A percentile compares a stretch with the other conserved stretches of the same genome.
These are phyloP conservation scores for Hyalella azteca DNA, from an alignment of 2,888 invertebrate genomes.

Conservation along the genomic window DNA sequence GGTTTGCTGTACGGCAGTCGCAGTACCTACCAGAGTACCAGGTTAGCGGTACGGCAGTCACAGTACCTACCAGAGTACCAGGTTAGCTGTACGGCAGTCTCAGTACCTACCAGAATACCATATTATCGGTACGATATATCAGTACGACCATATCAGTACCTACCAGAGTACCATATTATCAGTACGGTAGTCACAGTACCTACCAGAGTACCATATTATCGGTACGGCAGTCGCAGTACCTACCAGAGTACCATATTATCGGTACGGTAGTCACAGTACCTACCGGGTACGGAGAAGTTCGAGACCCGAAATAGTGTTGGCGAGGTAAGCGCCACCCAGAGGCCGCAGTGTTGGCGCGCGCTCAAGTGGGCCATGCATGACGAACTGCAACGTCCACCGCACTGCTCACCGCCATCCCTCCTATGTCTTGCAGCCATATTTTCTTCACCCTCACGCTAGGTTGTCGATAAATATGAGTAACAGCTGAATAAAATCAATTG, in stretches of 20 bases:
- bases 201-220: neutral
- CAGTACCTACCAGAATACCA: no score
- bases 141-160: no score
- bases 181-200: neutral
- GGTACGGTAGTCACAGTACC: neutral
- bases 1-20: no score
- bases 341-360: neutral
- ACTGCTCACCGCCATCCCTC: neutral
- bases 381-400: neutral
- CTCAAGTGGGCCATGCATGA: conserved; percentile 2
- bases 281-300: neutral
- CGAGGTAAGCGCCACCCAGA: neutral
- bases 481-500: no score
- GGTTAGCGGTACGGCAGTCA: no score
- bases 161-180: no score
- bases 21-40: no score
- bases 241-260: neutral
- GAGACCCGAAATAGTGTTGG: neutral
- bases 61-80: no score
- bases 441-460: no score
- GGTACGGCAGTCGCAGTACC: neutral
- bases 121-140: no score
- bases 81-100: no score
- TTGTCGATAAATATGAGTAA: no score
- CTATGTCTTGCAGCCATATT: neutral